Conservation (phyloP, 2,113 vertebrate species). For the Eptatretus burgeri region DNA sequence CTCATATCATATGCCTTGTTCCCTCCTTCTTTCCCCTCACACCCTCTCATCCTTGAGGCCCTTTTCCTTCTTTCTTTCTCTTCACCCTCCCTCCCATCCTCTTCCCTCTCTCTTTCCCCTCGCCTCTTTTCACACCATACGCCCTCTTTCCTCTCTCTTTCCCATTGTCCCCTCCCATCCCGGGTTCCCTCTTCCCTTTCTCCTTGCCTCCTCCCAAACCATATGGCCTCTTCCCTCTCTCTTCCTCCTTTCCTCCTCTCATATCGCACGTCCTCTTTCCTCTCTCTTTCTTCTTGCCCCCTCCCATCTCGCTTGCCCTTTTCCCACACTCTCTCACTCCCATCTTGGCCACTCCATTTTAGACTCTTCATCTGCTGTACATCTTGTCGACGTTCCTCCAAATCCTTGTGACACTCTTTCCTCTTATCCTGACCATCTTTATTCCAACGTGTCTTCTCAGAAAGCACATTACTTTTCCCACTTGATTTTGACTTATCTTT, state of each 20-base stretch:
- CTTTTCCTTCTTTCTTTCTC: background rate
- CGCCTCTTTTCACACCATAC: slow-evolving; percentile 17
- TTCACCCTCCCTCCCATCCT: slow-evolving; percentile 10
- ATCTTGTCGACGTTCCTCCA: no score
- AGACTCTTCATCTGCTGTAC: no score
- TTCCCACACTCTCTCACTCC: background rate
- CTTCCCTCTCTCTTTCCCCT: slow-evolving; percentile 19
- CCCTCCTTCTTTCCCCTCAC: background rate
- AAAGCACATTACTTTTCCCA: slow-evolving; percentile 17
- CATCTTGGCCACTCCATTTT: background rate
- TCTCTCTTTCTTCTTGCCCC: background rate
- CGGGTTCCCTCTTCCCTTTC: background rate
- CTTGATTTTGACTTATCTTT: slow-evolving; percentile 21
- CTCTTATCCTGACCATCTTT: no score
- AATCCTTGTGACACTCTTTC: no score
- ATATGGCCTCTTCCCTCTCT: background rate
- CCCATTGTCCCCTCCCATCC: background rate
- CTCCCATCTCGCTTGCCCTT: background rate
- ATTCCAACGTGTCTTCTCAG: no score
- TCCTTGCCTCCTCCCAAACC: background rate
- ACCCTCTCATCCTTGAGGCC: background rate
- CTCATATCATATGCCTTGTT: slow-evolving; percentile 9
- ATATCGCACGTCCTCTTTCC: background rate
- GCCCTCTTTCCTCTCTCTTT: slow-evolving; percentile 15
- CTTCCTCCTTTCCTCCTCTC: background rate